Conservation (phyloP, 1,140 invertebrate species). For the Pectinophora gossypiella region DNA sequence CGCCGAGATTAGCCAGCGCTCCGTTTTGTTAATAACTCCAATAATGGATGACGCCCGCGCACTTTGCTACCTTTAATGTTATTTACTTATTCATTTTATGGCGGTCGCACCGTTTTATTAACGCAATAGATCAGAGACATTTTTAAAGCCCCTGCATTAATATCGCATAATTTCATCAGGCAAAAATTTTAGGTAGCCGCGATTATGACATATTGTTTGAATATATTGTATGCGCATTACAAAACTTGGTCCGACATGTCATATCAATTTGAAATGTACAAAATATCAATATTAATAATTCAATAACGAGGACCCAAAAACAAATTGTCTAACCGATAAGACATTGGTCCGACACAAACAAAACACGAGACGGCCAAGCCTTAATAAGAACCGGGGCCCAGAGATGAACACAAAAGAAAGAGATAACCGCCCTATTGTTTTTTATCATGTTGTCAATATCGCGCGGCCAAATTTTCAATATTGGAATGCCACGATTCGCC, state of each 20-base stretch:
- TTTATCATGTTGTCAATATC: conserved; percentile 75
- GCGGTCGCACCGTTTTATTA: conserved; percentile 15
- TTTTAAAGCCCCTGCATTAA: conserved; percentile 10
- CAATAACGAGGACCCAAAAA: conserved; percentile 64
- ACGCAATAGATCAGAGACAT: background rate
- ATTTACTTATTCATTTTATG: conserved; percentile 28
- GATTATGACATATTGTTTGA: conserved; percentile 1
- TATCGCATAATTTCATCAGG: background rate
- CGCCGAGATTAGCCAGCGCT: conserved; percentile 62
- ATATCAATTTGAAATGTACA: conserved; percentile 16
- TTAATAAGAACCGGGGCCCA: conserved; percentile 66
- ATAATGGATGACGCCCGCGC: conserved; percentile 56
- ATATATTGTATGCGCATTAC: background rate
- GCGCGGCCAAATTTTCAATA: conserved; percentile 75
- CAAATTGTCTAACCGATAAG: conserved; percentile 72
- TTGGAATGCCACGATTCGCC: conserved; percentile 74
- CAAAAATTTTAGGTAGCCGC: background rate
- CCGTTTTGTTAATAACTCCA: conserved; percentile 69
- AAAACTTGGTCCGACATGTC: conserved; percentile 4
- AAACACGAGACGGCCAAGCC: conserved; percentile 53
- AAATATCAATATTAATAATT: conserved; percentile 64
- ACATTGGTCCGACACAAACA: conserved; percentile 51
- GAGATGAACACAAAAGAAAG: conserved; percentile 73
- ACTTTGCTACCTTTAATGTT: conserved; percentile 35
- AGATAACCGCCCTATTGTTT: conserved; percentile 70